phyloP scores from a whole-genome alignment of 1,140 invertebrate species.

The Hyphantria cunea region DNA sequence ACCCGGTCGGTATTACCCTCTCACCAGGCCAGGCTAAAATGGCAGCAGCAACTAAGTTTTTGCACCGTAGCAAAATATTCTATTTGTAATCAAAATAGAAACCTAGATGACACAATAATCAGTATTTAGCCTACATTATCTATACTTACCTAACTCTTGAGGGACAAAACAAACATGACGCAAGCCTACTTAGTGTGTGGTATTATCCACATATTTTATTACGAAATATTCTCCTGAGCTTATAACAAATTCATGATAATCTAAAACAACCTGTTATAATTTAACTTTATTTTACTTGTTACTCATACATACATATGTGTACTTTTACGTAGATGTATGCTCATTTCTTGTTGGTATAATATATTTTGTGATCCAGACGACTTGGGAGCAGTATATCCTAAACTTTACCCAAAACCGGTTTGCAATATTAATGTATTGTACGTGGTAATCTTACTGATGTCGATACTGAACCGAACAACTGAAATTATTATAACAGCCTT shows the following conservation, averaged over 20 bases:
- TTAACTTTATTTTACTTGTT: conserved; percentile 22
- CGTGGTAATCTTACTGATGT: conserved; percentile 59
- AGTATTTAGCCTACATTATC: no score
- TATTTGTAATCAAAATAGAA: no score
- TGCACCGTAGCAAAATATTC: no score
- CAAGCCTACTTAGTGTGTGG: not conserved
- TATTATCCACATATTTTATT: conserved; percentile 23
- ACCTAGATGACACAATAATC: no score
- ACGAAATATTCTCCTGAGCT: conserved; percentile 9
- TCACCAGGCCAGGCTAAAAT: no score
- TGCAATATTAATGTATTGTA: conserved; percentile 63
- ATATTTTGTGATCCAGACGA: conserved; percentile 49
- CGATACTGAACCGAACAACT: conserved; percentile 40
- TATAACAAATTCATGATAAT: conserved; percentile 28
- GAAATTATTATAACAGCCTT: conserved; percentile 35
- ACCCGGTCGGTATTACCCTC: no score
- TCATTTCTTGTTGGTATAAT: conserved; percentile 31
- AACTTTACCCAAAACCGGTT: conserved; percentile 60
- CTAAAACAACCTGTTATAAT: conserved; percentile 15
- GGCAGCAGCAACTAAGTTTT: no score
- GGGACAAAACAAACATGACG: no score
- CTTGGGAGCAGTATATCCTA: conserved; percentile 56
- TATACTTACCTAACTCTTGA: no score
- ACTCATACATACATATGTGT: conserved; percentile 12
- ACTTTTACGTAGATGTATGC: conserved; percentile 13